These are phyloP conservation scores for Phodopus roborovskii DNA, from an alignment of 2,113 vertebrate genomes.

Conservation along the genomic window DNA sequence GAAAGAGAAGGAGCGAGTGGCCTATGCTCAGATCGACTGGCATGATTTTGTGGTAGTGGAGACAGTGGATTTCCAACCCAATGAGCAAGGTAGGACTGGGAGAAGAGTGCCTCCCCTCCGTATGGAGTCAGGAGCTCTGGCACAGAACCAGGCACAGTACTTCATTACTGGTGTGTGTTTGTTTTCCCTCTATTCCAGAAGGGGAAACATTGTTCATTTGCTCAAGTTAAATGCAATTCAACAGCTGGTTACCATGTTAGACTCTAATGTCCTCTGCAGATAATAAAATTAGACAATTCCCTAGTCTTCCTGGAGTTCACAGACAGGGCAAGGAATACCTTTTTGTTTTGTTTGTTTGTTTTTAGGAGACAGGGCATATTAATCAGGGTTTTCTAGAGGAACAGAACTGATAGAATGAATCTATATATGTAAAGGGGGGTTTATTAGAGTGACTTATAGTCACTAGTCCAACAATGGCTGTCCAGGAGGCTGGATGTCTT, in stretches of 20 bases:
- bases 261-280: not conserved
- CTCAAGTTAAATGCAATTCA: not conserved
- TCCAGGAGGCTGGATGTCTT: not conserved
- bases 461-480: not conserved
- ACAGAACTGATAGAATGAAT: not conserved
- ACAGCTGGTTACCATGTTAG: not conserved
- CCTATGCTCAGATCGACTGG: conserved; percentile 99
- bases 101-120: not conserved
- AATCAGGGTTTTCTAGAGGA: not conserved
- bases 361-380: not conserved
- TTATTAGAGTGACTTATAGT: not conserved
- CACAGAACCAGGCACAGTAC: not conserved
- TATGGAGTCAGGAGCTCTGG: not conserved
- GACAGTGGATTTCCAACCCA: conserved; percentile 98
- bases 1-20: conserved; percentile 96
- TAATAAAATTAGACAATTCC: not conserved
- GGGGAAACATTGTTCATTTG: not conserved
- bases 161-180: not conserved
- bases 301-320: not conserved
- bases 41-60: conserved; percentile 99
- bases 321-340: not conserved
- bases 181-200: not conserved
- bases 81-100: conserved; percentile 92
- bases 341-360: not conserved
- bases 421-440: not conserved